These are phyloP conservation scores for Candidula unifasciata DNA, from an alignment of 2,888 invertebrate species.

Conservation along the genomic window DNA sequence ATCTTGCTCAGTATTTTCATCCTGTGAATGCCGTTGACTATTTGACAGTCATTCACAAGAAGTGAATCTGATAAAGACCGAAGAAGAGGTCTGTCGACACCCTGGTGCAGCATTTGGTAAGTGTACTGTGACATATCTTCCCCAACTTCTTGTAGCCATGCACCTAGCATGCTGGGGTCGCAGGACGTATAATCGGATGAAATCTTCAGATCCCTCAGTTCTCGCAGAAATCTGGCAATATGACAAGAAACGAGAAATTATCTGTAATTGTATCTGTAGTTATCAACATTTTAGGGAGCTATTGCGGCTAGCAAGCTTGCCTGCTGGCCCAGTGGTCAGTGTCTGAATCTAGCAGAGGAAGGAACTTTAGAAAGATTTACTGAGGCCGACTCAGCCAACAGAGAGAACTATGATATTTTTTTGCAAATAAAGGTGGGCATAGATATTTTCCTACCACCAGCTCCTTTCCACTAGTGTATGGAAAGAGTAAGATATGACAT, in stretches of 20 bases:
- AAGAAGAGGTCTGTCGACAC: constrained; percentile 93
- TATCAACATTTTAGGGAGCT: background rate
- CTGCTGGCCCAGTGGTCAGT: too few relatives aligned
- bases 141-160: constrained; percentile 86
- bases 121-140: constrained; percentile 96
- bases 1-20: constrained; percentile 92
- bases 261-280: background rate
- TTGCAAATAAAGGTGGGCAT: too few relatives aligned
- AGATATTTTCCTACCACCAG: too few relatives aligned
- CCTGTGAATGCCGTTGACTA: constrained; percentile 95
- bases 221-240: constrained; percentile 87
- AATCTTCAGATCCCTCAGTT: constrained; percentile 93
- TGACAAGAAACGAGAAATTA: background rate
- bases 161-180: constrained; percentile 89
- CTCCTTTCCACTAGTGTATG: too few relatives aligned
- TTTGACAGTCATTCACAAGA: constrained; percentile 91
- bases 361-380: too few relatives aligned
- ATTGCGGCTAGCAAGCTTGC: background rate
- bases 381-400: too few relatives aligned
- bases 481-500: too few relatives aligned
- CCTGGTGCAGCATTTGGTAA: constrained; percentile 95
- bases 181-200: constrained; percentile 97
- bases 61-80: constrained; percentile 92
- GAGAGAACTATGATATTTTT: too few relatives aligned
- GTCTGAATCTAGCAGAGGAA: too few relatives aligned